These are phyloP conservation scores for Paradoxurus hermaphroditus DNA, from an alignment of 2,113 vertebrate species.

Conservation along the genomic window DNA sequence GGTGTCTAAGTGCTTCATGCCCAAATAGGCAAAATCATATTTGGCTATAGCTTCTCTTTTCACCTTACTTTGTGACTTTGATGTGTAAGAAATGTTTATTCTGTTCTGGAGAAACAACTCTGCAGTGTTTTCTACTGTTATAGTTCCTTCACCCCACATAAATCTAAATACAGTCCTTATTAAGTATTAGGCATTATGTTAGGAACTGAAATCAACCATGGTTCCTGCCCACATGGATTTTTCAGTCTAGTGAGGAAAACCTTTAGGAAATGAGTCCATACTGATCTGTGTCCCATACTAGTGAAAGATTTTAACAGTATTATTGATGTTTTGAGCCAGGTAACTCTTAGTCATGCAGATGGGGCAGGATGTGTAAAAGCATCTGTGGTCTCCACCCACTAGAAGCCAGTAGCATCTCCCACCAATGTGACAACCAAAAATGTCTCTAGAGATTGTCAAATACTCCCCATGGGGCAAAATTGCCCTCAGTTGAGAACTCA, in stretches of 20 bases:
- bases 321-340: background rate
- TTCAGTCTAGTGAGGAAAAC: background rate
- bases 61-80: background rate
- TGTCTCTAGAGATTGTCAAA: background rate
- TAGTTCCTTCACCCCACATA: background rate
- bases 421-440: background rate
- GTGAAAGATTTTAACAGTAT: background rate
- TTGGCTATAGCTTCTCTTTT: background rate
- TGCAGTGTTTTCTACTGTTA: background rate
- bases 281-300: too few relatives aligned
- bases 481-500: background rate
- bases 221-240: background rate
- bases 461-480: background rate
- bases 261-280: background rate
- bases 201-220: too few relatives aligned
- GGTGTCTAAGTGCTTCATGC: background rate
- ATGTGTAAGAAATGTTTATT: background rate
- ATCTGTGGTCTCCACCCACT: background rate
- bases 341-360: background rate
- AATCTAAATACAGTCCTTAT: background rate
- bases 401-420: background rate
- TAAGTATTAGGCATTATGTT: background rate
- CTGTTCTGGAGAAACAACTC: background rate
- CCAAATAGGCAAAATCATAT: background rate
- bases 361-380: background rate